Evolutionary conservation across 2,797 vertebrate genomes (phyloP), one percentile per base, ranked within the genome.

Genomic region (Rhinogobio ventralis): DNA sequence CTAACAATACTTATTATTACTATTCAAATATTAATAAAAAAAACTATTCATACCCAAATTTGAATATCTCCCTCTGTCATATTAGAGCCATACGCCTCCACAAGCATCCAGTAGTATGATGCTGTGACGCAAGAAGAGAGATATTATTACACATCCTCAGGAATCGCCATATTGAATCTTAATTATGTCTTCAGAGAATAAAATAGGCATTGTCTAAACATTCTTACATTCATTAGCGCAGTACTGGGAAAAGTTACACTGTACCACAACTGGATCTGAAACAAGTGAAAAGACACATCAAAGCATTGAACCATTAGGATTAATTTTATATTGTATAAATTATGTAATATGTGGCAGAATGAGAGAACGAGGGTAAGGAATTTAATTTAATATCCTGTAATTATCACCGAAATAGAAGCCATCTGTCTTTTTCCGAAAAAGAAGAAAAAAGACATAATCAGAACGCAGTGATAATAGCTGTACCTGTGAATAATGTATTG

Each of bases 91-190:
- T 0, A 0, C 2, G 39, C 62, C 4, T 85, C n/a, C 64, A 94
- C 25, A 7, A 85, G 17, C 88, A 94, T 92, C 93, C 90, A 94
- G 73, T 91, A 95, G 42, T 91, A 91, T n/a, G 89, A 89, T 60
- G 53, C 94, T 95, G 86, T 53, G 53, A 2, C 73, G 19, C 75
- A 66, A 53, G 10, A 2, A 84, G 85, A 85, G 8, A 33, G 1
- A 69, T 76, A 86, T 53, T n/a, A 49, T n/a, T 87, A 82, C 9
- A 74, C 23, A 33, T 53, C 25, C 25, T 2, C 19, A 57, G 36
- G 49, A 77, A 57, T 83, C 82, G 23, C 62, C 49, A 9, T n/a
- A 67, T 42, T n/a, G 33, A 62, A 73, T 23, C 20, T 19, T 55
- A 55, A 83, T 53, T 13, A 53, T 64, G 17, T 76, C 72, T 51